Evolutionary conservation across 2,113 vertebrate species (phyloP).

Genomic region (Raphicerus campestris): DNA sequence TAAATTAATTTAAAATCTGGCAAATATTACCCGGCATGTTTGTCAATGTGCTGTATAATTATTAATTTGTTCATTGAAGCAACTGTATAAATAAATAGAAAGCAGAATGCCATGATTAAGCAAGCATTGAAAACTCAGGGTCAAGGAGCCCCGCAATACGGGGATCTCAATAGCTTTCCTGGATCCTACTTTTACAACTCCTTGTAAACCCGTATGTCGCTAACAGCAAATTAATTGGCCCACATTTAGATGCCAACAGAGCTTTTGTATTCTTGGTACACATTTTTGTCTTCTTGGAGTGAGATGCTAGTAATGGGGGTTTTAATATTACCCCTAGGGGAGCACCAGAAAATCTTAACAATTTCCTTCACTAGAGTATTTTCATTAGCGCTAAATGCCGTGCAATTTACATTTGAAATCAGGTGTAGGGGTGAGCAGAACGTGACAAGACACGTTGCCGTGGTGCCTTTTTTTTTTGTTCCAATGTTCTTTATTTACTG

Average conservation of each 20-base stretch:
- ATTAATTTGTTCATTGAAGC: conserved; percentile 89
- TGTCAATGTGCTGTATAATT: conserved; percentile 90
- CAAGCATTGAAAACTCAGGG: conserved; percentile 84
- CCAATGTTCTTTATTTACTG: conserved; percentile 80
- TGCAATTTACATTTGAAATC: conserved; percentile 90
- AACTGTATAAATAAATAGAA: conserved; percentile 89
- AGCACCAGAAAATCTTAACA: conserved; percentile 89
- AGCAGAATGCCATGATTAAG: conserved; percentile 86
- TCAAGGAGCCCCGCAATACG: conserved; percentile 80
- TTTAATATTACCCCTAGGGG: conserved; percentile 88
- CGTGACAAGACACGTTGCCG: conserved; percentile 83
- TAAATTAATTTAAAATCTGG: conserved; percentile 90
- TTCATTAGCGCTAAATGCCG: conserved; percentile 88
- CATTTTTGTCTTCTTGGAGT: conserved; percentile 86
- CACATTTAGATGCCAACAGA: conserved; percentile 86
- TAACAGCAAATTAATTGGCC: conserved; percentile 85
- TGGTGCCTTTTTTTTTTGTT: conserved; percentile 72
- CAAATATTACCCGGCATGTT: conserved; percentile 88
- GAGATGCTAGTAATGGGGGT: conserved; percentile 85
- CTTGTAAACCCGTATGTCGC: conserved; percentile 77
- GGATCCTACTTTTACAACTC: conserved; percentile 84
- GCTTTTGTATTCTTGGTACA: conserved; percentile 86
- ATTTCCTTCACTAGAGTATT: conserved; percentile 89
- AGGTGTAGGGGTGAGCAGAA: conserved; percentile 84
- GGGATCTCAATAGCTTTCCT: conserved; percentile 83